Conservation (phyloP, 2,888 invertebrate species). For the Synanthedon andrenaeformis region DNA sequence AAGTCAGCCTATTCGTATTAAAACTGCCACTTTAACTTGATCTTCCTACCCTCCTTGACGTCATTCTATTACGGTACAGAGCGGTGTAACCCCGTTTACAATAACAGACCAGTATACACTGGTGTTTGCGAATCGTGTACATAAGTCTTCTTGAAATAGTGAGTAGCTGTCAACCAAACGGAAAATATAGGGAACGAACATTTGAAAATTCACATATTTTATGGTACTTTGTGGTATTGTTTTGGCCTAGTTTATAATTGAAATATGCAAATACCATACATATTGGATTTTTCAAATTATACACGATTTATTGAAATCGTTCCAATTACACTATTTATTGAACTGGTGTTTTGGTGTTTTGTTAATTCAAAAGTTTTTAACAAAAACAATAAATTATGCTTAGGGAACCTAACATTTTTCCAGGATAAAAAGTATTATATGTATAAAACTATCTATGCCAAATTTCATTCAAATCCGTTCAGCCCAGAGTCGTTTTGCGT, state of each 20-base stretch:
- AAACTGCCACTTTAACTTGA: background rate
- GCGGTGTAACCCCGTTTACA: background rate
- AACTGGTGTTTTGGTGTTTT: too few species aligned
- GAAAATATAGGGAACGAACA: conserved; percentile 16
- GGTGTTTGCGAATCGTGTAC: conserved; percentile 6
- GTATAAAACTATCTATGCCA: too few species aligned
- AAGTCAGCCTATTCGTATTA: background rate
- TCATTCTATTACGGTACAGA: background rate
- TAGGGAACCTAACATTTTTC: too few species aligned
- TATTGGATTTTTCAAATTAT: too few species aligned
- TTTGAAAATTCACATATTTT: conserved; percentile 10
- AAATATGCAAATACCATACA: background rate
- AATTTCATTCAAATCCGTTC: too few species aligned
- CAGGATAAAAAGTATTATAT: too few species aligned
- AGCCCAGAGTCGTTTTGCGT: too few species aligned
- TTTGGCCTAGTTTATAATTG: background rate
- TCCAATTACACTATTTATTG: too few species aligned
- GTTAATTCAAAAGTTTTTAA: too few species aligned
- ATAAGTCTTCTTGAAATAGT: conserved; percentile 15
- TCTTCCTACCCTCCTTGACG: background rate
- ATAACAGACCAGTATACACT: conserved; percentile 8
- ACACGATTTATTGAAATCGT: too few species aligned
- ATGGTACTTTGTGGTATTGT: conserved; percentile 8
- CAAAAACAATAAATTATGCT: too few species aligned
- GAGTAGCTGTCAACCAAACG: conserved; percentile 13